Evolutionary conservation across 2,888 invertebrate species (phyloP), one percentile per base, ranked within the genome.

Genomic region (Pristionchus japonicus): DNA sequence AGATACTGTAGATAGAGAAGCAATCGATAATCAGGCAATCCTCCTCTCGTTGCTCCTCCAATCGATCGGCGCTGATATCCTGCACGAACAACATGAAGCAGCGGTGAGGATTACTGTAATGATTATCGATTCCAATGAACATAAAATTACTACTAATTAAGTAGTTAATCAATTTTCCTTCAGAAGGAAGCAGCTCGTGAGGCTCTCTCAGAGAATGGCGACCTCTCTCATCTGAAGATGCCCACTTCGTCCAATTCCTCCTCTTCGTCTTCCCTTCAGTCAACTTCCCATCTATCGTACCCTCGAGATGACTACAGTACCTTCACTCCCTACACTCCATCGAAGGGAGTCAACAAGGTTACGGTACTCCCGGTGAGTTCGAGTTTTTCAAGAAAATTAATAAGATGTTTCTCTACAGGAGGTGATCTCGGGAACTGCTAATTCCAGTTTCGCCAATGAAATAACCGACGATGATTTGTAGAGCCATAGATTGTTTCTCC

Each of bases 1-100:
- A 37, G 31, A 52, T 23, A 34, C 6, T n/a, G 52, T 52, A 20
- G 52, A 31, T 23, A 9, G 15, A 83, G 15, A 0, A 34, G 11
- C 6, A 34, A 31, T 83, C 15, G 17, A 34, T 83, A 3, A 17
- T 70, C 93, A 96, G 95, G 97, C 98, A 0, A 98, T 98, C 95
- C 96, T 99, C 90, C 97, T 99, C 96, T 98, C 98, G 49, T 97
- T 98, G 88, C 98, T 98, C 94, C 96, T 99, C 88, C 97, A 98
- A 96, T 95, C 95, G 11, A 97, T 99, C 96, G 98, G 99, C 0
- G 97, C 98, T 94, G 98, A 99, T 95, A 95, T 99, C 92, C 94
- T 96, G 17, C 90, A 90, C 43, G 94, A 94, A 84, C 90, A 77
- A 93, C 95, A 94, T 95, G 95, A 93, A 95, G 95, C 91, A 94